Percentiles rank a stretch among this genome's conserved stretches.
Conservation (phyloP, 2,113 vertebrate genomes). For the Neogale vison region DNA sequence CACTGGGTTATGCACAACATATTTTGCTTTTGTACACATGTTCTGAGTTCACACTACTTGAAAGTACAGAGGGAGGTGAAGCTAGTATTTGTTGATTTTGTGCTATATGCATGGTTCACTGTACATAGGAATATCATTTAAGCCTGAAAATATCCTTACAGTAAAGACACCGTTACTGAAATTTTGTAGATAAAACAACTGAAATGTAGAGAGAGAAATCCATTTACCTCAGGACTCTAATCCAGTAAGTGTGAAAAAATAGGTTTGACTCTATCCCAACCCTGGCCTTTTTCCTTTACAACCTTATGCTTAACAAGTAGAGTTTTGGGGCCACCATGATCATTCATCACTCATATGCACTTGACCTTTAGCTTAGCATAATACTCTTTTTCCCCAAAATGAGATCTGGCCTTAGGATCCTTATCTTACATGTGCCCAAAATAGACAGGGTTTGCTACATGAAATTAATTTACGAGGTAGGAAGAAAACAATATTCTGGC, state of each 20-base stretch:
- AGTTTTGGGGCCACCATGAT: background rate
- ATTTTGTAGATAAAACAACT: background rate
- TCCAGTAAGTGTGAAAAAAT: slow-evolving; percentile 17
- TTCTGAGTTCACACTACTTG: background rate
- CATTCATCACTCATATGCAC: background rate
- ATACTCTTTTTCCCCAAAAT: background rate
- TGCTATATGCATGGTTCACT: background rate
- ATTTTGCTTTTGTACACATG: background rate
- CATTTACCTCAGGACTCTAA: background rate
- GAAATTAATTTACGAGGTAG: background rate
- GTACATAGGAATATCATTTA: background rate
- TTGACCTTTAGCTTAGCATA: slow-evolving; percentile 2
- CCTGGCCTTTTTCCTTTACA: background rate
- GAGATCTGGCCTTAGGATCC: background rate
- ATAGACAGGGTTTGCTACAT: background rate
- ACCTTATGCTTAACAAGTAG: background rate
- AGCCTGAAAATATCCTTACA: slow-evolving; percentile 15
- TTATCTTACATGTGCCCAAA: background rate
- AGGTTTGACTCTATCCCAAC: background rate
- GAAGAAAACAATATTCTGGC: background rate
- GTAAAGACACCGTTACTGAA: background rate
- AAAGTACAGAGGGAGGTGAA: background rate
- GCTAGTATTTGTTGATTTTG: background rate
- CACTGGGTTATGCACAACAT: background rate
- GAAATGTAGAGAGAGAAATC: background rate